These are phyloP conservation scores for Enteromius argenteus DNA, from an alignment of 2,797 vertebrate species.

Conservation along the genomic window DNA sequence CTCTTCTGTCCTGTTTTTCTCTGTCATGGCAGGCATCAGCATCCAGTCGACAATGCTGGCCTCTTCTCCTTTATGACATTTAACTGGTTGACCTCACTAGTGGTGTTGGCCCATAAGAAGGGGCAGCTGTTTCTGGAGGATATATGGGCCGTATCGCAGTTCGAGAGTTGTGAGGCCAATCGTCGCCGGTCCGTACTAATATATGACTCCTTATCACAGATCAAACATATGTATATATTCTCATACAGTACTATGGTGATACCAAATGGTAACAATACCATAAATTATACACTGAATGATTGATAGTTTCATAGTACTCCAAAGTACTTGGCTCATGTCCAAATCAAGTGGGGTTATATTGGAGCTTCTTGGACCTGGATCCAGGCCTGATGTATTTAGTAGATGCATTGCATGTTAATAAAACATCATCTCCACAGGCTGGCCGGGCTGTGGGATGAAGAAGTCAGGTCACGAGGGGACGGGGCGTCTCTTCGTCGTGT, in stretches of 20 bases:
- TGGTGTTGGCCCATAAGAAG: slow-evolving; percentile 81
- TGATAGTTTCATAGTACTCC: not conserved
- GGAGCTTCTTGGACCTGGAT: not conserved
- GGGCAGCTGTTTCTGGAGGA: slow-evolving; percentile 88
- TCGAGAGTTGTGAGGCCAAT: slow-evolving; percentile 88
- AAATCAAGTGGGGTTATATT: not conserved
- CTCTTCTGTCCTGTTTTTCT: not conserved
- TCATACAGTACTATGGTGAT: not conserved
- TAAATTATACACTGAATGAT: not conserved
- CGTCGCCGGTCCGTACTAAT: slow-evolving; percentile 82
- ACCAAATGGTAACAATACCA: not conserved
- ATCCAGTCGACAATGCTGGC: slow-evolving; percentile 90
- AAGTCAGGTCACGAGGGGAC: slow-evolving; percentile 79
- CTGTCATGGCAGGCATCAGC: slow-evolving; percentile 77
- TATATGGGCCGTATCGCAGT: slow-evolving; percentile 86
- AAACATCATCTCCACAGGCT: slow-evolving; percentile 73
- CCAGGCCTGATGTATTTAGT: not conserved
- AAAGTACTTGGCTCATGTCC: not conserved
- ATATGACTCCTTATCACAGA: not conserved
- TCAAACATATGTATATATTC: not conserved
- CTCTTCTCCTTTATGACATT: slow-evolving; percentile 95
- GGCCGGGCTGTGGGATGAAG: slow-evolving; percentile 88
- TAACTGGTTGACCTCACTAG: slow-evolving; percentile 90
- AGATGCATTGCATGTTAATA: not conserved
- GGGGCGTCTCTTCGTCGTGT: slow-evolving; percentile 84